These are phyloP conservation scores for Holothuria scabra DNA, from an alignment of 53 echinoderm and acorn worm species.

Conservation along the genomic window DNA sequence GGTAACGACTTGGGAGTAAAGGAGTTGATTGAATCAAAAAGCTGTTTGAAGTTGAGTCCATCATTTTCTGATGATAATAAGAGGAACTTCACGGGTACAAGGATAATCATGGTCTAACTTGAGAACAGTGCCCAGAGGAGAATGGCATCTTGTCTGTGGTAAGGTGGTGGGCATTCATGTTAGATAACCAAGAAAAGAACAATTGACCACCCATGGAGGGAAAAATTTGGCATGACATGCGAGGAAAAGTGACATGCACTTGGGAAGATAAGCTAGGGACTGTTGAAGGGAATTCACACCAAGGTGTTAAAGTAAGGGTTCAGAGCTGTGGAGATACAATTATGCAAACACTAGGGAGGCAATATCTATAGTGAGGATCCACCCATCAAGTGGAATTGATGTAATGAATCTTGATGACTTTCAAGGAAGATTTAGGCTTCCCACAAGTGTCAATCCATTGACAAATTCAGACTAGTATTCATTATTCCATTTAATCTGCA, in stretches of 20 bases:
- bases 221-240: conserved; percentile 14
- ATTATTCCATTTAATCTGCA: conserved; percentile 20
- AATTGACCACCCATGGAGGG: conserved; percentile 46
- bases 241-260: conserved; percentile 32
- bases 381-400: conserved; percentile 1
- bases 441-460: conserved; percentile 2
- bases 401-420: background rate
- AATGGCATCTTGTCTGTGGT: too few species aligned
- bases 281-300: conserved; percentile 28
- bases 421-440: too few species aligned
- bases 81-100: conserved; percentile 2
- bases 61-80: conserved; percentile 9
- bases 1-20: conserved; percentile 45
- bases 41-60: conserved; percentile 34
- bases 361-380: conserved; percentile 9
- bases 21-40: conserved; percentile 46
- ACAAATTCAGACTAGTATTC: too few species aligned
- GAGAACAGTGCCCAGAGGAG: too few species aligned
- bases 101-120: background rate
- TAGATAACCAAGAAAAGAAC: conserved; percentile 1
- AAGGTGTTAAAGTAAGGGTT: conserved; percentile 22
- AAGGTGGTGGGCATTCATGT: conserved; percentile 25
- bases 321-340: conserved; percentile 13
- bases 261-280: conserved; percentile 14
- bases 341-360: conserved; percentile 41